Evolutionary conservation across 1,140 invertebrate genomes (phyloP), one percentile per base, ranked within the genome.

Genomic region (Pomacea maculata): DNA sequence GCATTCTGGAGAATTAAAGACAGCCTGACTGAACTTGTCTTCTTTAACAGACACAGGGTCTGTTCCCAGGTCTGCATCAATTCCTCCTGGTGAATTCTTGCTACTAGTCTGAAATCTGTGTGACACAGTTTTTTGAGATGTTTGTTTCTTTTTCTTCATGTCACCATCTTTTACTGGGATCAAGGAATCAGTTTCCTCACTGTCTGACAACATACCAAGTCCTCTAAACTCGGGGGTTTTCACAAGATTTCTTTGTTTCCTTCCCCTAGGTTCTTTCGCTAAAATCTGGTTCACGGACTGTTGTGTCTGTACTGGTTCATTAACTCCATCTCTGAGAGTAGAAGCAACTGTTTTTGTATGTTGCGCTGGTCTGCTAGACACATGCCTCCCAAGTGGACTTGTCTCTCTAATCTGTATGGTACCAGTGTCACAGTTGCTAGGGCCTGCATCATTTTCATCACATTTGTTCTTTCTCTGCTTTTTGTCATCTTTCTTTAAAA

Each of bases 191-290:
- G 14, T 55, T 74, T 74, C 72, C 15, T 67, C 34, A 68, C 67
- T 54, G 52, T 19, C 68, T 17, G 72, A 75, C 11, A 80, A 55
- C 79, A 80, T 75, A 21, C 63, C 21, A 14, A 80, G 54, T 34
- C 79, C 79, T 57, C 55, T 78, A n/a, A 81, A 81, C 25, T 76
- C 73, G 52, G 80, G 80, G n/a, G 68, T 76, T 75, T 70, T 80
- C 11, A 12, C 68, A 70, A 70, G 21, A 12, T 17, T 21, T 70
- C 11, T 70, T 70, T 70, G 34, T 70, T 70, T 70, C 12, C n/a
- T 6, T 21, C 68, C 68, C 1, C 12, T 12, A 21, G 21, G 12
- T 1, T 70, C 68, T 70, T 70, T 70, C 11, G 1, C 10, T 45
- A 12, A 12, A 12, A 15, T 70, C 21, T 21, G 10, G 34, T 70